Conservation (phyloP, 1,140 invertebrate species). For the Drosophila sulfurigaster region DNA sequence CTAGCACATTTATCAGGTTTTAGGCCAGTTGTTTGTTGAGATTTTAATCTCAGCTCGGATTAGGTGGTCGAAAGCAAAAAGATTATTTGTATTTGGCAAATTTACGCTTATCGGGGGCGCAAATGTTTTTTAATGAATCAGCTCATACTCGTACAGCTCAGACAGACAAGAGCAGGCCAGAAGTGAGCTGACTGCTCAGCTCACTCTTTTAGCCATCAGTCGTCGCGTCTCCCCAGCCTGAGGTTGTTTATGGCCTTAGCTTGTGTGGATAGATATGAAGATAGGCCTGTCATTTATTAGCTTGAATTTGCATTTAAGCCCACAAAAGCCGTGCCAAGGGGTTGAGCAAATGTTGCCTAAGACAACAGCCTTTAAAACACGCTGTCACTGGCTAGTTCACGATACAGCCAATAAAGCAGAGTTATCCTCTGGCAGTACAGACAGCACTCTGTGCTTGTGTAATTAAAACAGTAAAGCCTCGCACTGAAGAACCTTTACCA, state of each 20-base stretch:
- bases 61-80: conserved; percentile 48
- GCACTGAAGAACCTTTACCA: not conserved
- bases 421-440: conserved; percentile 6
- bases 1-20: conserved; percentile 60
- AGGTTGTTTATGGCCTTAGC: conserved; percentile 63
- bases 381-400: conserved; percentile 16
- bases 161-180: not conserved
- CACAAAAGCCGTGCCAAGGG: conserved; percentile 9
- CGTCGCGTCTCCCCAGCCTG: not conserved
- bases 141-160: conserved; percentile 2
- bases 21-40: conserved; percentile 51
- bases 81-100: conserved; percentile 79
- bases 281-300: conserved; percentile 80
- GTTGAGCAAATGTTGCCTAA: conserved; percentile 45
- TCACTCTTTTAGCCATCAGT: conserved; percentile 10
- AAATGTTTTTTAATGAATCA: conserved; percentile 59
- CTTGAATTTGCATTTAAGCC: conserved; percentile 74
- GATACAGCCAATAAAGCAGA: conserved; percentile 11
- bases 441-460: conserved; percentile 7
- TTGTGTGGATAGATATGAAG: conserved; percentile 62
- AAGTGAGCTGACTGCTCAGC: not conserved
- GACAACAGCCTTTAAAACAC: conserved; percentile 42
- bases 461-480: conserved; percentile 29
- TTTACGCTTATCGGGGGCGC: conserved; percentile 71
- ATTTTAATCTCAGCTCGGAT: conserved; percentile 65